Conservation (phyloP, 2,888 invertebrate species). For the Amphipyra berbera region DNA sequence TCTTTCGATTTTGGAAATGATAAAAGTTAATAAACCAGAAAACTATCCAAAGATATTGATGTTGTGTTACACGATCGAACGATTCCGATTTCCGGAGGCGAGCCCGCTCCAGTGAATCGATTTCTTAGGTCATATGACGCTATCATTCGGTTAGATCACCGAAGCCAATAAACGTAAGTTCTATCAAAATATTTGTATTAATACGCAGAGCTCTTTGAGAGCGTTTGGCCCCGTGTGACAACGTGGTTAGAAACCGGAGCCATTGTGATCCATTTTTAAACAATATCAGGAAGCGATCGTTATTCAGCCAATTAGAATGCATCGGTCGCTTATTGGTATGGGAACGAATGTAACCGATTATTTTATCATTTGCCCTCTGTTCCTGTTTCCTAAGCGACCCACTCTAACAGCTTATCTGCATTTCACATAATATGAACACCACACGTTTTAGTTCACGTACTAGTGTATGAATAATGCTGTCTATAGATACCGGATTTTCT, state of each 20-base stretch:
- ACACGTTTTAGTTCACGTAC: constrained; percentile 9
- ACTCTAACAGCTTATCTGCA: constrained; percentile 48
- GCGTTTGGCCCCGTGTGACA: constrained; percentile 37
- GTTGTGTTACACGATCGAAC: constrained; percentile 10
- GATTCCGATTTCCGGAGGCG: constrained; percentile 18
- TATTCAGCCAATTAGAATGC: constrained; percentile 69
- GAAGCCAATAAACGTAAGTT: constrained; percentile 19
- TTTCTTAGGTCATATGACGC: constrained; percentile 38
- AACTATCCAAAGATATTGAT: constrained; percentile 18
- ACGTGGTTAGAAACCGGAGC: constrained; percentile 59
- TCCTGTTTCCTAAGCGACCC: constrained; percentile 54
- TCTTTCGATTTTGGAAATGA: constrained; percentile 6
- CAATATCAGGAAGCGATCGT: constrained; percentile 76
- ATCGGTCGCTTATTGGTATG: constrained; percentile 60
- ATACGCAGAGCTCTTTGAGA: constrained; percentile 11
- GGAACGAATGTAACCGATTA: constrained; percentile 56
- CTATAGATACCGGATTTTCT: constrained; percentile 7
- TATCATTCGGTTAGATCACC: constrained; percentile 26
- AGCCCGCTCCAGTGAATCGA: constrained; percentile 32
- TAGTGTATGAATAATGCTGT: constrained; percentile 18
- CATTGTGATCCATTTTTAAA: constrained; percentile 70
- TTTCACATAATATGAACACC: constrained; percentile 36
- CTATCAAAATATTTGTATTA: constrained; percentile 41
- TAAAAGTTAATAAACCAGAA: constrained; percentile 16
- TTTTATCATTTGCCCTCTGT: constrained; percentile 53